A percentile compares a stretch with the other conserved stretches of the same genome.
phyloP scores from a whole-genome alignment of 2,888 invertebrate genomes.

The Agonum fuliginosum region DNA sequence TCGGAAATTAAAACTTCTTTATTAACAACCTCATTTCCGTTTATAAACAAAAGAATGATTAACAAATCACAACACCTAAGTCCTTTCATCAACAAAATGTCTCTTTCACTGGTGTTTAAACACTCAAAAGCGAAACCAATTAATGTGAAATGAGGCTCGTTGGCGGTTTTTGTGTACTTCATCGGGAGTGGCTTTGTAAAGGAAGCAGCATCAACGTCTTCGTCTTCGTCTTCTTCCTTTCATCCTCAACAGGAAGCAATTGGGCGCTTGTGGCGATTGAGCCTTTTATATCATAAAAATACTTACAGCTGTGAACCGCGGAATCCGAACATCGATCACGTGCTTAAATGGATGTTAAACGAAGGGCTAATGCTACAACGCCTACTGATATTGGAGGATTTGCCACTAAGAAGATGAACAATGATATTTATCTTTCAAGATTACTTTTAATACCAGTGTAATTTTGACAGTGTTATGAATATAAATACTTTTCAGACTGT shows the following conservation, averaged over 20 bases:
- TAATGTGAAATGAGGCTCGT: conserved; percentile 22
- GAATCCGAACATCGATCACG: not conserved
- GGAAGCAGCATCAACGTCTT: conserved; percentile 2
- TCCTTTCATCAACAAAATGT: not conserved
- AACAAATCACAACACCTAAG: not conserved
- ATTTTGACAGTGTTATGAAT: no score
- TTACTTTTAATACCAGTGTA: no score
- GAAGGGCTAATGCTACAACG: not conserved
- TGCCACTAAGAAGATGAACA: no score
- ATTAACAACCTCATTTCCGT: no score
- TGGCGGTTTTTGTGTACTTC: conserved; percentile 11
- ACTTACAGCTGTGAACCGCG: conserved; percentile 20
- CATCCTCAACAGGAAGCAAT: conserved; percentile 22
- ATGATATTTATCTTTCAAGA: no score
- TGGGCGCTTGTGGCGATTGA: conserved; percentile 20
- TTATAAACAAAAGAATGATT: conserved; percentile 11
- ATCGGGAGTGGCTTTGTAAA: conserved; percentile 13
- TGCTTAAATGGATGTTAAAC: not conserved
- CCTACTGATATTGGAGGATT: not conserved
- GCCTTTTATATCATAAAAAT: conserved; percentile 22
- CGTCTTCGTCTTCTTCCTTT: not conserved
- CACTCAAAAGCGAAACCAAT: conserved; percentile 22
- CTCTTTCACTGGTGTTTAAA: conserved; percentile 23
- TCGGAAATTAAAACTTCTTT: no score
- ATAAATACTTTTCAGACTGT: no score